A percentile compares a stretch with the other conserved stretches of the same genome.
Evolutionary conservation across 2,888 invertebrate genomes (phyloP).

Genomic region (Heliconius erato): DNA sequence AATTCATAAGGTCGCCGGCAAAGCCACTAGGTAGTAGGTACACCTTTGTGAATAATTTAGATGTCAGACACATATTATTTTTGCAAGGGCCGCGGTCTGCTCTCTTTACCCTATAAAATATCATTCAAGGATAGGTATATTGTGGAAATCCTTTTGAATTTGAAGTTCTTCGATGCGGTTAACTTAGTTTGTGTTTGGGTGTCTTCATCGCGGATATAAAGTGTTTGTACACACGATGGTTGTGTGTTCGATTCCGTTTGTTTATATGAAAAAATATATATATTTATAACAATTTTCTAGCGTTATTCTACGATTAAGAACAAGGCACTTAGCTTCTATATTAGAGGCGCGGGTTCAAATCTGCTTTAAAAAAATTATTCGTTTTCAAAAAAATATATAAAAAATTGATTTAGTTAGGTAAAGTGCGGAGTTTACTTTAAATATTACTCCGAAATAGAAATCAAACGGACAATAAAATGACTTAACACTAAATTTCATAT

Average conservation of each 20-base stretch:
- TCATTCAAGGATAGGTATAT: slow-evolving; percentile 60
- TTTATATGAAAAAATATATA: no score
- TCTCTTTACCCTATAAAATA: slow-evolving; percentile 77
- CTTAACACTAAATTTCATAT: no score
- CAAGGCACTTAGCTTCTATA: no score
- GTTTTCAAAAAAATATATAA: no score
- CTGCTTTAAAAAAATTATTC: no score
- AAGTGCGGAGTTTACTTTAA: no score
- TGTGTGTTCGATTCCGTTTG: neutral
- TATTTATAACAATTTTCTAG: no score
- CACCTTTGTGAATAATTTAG: slow-evolving; percentile 83
- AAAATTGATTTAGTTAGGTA: no score
- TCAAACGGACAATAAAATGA: no score
- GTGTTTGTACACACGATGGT: neutral
- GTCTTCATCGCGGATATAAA: neutral
- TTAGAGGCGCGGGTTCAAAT: no score
- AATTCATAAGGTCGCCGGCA: slow-evolving; percentile 75
- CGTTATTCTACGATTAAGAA: no score
- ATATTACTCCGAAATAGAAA: no score
- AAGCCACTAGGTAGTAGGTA: slow-evolving; percentile 62
- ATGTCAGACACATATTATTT: slow-evolving; percentile 77
- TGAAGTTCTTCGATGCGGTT: slow-evolving; percentile 43
- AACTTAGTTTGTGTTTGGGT: neutral
- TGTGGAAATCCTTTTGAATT: slow-evolving; percentile 48
- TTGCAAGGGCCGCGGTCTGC: slow-evolving; percentile 72